Evolutionary conservation across 2,888 invertebrate genomes (phyloP).

Genomic region (Eilema griseolum): DNA sequence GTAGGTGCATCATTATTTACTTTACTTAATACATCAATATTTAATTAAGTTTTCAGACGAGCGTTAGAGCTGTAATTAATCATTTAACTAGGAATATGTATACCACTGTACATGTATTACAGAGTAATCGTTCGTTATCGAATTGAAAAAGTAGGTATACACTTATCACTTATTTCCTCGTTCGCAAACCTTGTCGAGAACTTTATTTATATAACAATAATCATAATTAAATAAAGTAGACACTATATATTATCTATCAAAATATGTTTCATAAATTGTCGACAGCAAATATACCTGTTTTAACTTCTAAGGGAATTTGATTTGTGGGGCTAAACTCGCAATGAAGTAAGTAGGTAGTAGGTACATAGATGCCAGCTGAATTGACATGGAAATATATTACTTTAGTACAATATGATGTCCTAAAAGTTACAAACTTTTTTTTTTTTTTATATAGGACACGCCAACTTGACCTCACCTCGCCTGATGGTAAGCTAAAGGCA

Average conservation of each 20-base stretch:
- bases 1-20: not conserved
- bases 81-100: slow-evolving; percentile 16
- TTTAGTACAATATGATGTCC: not conserved
- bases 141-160: slow-evolving; percentile 41
- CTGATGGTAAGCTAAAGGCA: too few species aligned
- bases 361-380: not conserved
- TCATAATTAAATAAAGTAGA: slow-evolving; percentile 17
- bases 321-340: slow-evolving; percentile 7
- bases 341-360: slow-evolving; percentile 9
- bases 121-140: slow-evolving; percentile 46
- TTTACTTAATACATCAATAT: slow-evolving; percentile 2
- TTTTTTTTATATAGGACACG: too few species aligned
- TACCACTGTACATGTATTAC: slow-evolving; percentile 34
- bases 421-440: not conserved
- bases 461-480: too few species aligned
- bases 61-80: not conserved
- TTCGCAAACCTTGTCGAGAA: slow-evolving; percentile 38
- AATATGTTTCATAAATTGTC: slow-evolving; percentile 18
- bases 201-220: slow-evolving; percentile 30
- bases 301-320: slow-evolving; percentile 12
- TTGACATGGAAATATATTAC: slow-evolving; percentile 12
- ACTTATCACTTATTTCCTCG: slow-evolving; percentile 51
- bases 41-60: not conserved
- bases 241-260: slow-evolving; percentile 21
- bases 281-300: slow-evolving; percentile 3